phyloP scores from a whole-genome alignment of 1,140 invertebrate genomes.

The Drosophila tani region DNA sequence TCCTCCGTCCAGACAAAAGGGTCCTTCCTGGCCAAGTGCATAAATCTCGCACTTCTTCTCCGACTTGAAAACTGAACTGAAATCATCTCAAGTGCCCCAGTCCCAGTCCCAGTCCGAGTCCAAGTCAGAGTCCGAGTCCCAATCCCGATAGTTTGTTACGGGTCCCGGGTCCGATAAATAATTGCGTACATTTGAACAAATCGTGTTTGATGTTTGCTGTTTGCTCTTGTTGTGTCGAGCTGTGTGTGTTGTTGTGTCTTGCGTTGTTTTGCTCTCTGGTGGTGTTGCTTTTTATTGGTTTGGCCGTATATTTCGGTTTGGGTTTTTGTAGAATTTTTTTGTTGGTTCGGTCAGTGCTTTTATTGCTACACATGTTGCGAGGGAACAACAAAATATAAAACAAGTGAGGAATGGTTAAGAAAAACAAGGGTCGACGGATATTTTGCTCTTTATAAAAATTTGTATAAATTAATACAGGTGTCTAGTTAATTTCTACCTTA shows the following conservation, averaged over 20 bases:
- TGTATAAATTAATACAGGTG: background rate
- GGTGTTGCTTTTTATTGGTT: conserved; percentile 58
- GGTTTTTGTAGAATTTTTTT: conserved; percentile 40
- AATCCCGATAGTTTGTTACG: conserved; percentile 57
- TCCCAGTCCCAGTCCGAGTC: conserved; percentile 36
- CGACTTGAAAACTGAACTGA: conserved; percentile 23
- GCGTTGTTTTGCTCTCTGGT: conserved; percentile 32
- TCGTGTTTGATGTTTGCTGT: conserved; percentile 83
- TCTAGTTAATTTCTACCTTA: too few species aligned
- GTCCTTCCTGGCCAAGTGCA: conserved; percentile 55
- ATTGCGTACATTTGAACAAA: conserved; percentile 84
- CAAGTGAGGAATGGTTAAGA: conserved; percentile 24
- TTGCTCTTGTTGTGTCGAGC: conserved; percentile 64
- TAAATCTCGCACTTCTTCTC: conserved; percentile 49
- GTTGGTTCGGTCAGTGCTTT: conserved; percentile 69
- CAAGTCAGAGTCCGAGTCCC: conserved; percentile 19
- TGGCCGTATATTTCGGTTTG: conserved; percentile 59
- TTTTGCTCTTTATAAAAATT: background rate
- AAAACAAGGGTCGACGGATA: conserved; percentile 1
- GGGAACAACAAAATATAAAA: conserved; percentile 58
- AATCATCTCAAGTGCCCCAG: conserved; percentile 30
- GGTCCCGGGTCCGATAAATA: conserved; percentile 73
- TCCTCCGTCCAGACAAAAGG: conserved; percentile 47
- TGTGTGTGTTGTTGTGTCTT: conserved; percentile 28
- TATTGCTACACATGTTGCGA: conserved; percentile 82